Base-by-base conservation (phyloP, 2,797 vertebrate genomes). In the Otus scops region DNA sequence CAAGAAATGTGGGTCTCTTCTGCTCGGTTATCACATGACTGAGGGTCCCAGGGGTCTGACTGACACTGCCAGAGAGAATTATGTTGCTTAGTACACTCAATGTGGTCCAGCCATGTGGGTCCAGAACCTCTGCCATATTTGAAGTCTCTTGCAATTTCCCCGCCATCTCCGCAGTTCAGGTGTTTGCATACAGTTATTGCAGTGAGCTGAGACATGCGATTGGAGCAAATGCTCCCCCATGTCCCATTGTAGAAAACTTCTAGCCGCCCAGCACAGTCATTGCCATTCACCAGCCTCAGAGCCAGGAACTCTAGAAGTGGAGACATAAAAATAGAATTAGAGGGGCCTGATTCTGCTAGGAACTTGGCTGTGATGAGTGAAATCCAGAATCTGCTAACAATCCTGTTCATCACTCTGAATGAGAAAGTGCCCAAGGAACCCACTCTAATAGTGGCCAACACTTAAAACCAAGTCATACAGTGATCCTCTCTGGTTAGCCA, bases 241-340 rank as follows among this genome's bases (percentile, higher is more conserved):
- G 96, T 97, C 56, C 96, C 96, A 0, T 98, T 98, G 93, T 98
- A 97, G 95, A 97, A 97, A 68, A 98, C 75, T 78, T 98, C 97
- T 43, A 98, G 95, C 43, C 98, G 88, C 13, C 97, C 97, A 4
- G 96, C 53, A 81, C 97, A 98, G 28, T 53, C 77, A 5, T 34
- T 30, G 45, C 96, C 95, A 8, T 95, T 38, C 36, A 27, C 77
- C 43, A 97, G 75, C 78, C 94, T 95, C 85, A 97, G 78, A 85
- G 30, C 68, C 85, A 95, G 78, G 91, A 94, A 96, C 59, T 96
- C 97, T 97, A 47, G 23, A 94, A 86, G 32, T 12, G 39, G 92
- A 92, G 59, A 41, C 24, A 77, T 10, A 21, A 78, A 82, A 75
- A 65, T 30, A 5, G 38, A 85, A 74, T 83, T 77, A 83, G 41